These are phyloP conservation scores for Punctoribates punctum DNA, from an alignment of 2,888 invertebrate genomes.

Conservation along the genomic window DNA sequence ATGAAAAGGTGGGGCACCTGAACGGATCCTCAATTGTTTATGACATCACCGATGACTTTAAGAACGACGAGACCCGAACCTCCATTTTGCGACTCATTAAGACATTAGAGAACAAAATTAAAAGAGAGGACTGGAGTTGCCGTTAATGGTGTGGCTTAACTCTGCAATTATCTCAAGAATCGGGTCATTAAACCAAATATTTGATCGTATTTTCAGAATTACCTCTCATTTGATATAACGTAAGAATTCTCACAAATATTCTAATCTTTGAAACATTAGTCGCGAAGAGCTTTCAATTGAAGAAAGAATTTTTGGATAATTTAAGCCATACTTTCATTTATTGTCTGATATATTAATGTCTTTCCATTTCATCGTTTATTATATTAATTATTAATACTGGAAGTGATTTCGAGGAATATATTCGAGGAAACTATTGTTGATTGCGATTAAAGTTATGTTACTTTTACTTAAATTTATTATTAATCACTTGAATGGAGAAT, in stretches of 20 bases:
- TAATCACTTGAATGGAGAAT: not conserved
- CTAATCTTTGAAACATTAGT: not conserved
- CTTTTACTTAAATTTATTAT: too few species aligned
- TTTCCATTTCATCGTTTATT: not conserved
- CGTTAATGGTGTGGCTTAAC: too few species aligned
- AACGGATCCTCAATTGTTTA: constrained; percentile 27
- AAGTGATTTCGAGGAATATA: not conserved
- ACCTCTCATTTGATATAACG: not conserved
- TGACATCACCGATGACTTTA: constrained; percentile 4
- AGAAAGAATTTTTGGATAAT: too few species aligned
- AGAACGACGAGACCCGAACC: not conserved
- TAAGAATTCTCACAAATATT: not conserved
- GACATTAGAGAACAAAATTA: not conserved
- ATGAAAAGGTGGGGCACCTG: constrained; percentile 2
- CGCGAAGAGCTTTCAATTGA: constrained; percentile 14
- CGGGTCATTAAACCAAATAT: not conserved
- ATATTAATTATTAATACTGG: not conserved
- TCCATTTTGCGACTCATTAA: not conserved
- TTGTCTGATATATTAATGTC: not conserved
- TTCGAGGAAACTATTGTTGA: not conserved
- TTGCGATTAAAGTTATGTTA: too few species aligned
- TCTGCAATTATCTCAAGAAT: not conserved
- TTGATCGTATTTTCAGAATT: not conserved
- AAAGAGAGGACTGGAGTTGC: constrained; percentile 20
- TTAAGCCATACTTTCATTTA: too few species aligned